Conservation (phyloP, 2,888 invertebrate genomes). For the Dryadula phaetusa region DNA sequence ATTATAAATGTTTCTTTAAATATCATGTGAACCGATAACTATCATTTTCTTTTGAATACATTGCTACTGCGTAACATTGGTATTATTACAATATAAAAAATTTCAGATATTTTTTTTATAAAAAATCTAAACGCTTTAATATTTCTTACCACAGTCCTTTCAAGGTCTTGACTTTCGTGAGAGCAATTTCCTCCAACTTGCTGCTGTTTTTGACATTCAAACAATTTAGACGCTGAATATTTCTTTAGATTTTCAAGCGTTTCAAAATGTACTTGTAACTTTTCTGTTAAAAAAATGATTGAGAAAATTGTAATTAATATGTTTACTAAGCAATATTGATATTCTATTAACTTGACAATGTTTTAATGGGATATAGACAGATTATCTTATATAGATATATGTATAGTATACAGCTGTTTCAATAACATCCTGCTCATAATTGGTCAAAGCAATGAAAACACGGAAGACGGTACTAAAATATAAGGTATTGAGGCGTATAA, state of each 20-base stretch:
- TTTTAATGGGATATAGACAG: neutral
- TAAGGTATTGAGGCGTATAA: constrained; percentile 40
- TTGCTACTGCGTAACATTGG: too few relatives aligned
- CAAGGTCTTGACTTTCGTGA: constrained; percentile 79
- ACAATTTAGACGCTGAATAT: constrained; percentile 78
- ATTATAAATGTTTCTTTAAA: neutral
- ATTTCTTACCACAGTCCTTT: constrained; percentile 74
- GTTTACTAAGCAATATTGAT: neutral
- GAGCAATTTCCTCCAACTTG: constrained; percentile 81
- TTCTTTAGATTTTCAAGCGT: constrained; percentile 79
- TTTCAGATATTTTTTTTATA: too few relatives aligned
- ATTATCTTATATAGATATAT: constrained; percentile 22
- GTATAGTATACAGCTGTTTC: constrained; percentile 49
- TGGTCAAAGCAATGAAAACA: constrained; percentile 59
- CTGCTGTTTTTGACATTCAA: constrained; percentile 80
- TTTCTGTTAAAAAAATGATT: constrained; percentile 58
- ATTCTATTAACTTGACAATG: neutral
- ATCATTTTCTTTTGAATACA: neutral
- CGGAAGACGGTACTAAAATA: constrained; percentile 64
- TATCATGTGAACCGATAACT: neutral
- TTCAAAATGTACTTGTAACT: constrained; percentile 80
- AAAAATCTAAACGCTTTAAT: neutral
- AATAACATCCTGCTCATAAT: constrained; percentile 53
- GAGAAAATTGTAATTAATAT: neutral
- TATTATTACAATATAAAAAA: too few relatives aligned